phyloP scores from a whole-genome alignment of 2,888 invertebrate genomes.

The Nezara viridula region DNA sequence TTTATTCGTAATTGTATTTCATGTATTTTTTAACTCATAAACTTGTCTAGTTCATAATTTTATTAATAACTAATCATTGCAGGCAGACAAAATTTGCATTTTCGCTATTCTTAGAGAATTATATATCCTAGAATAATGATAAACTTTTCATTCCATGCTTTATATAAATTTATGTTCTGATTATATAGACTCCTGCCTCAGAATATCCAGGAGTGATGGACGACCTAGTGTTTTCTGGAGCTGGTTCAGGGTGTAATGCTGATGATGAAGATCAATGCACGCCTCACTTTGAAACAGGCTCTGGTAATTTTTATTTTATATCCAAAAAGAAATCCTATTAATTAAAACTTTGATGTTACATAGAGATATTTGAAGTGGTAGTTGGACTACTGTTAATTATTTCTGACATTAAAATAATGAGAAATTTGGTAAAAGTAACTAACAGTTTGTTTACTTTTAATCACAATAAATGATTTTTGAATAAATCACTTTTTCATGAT shows the following conservation, averaged over 20 bases:
- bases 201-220: conserved; percentile 85
- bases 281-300: conserved; percentile 85
- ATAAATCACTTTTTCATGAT: background rate
- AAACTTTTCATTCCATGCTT: too few relatives aligned
- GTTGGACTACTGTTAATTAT: too few relatives aligned
- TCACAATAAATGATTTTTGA: background rate
- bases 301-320: conserved; percentile 72
- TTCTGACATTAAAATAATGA: too few relatives aligned
- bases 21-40: too few relatives aligned
- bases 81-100: too few relatives aligned
- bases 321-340: background rate
- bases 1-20: too few relatives aligned
- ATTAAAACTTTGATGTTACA: conserved; percentile 37
- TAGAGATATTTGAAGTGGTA: background rate
- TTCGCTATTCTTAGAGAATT: too few relatives aligned
- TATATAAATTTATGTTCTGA: background rate
- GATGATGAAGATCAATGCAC: conserved; percentile 92
- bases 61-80: too few relatives aligned
- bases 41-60: too few relatives aligned
- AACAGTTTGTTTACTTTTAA: too few relatives aligned
- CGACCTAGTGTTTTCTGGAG: conserved; percentile 92
- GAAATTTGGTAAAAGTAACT: too few relatives aligned
- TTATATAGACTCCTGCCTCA: conserved; percentile 84
- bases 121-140: too few relatives aligned
- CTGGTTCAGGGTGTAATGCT: conserved; percentile 90